phyloP scores from a whole-genome alignment of 2,888 invertebrate species.

The Hydriomena furcata region DNA sequence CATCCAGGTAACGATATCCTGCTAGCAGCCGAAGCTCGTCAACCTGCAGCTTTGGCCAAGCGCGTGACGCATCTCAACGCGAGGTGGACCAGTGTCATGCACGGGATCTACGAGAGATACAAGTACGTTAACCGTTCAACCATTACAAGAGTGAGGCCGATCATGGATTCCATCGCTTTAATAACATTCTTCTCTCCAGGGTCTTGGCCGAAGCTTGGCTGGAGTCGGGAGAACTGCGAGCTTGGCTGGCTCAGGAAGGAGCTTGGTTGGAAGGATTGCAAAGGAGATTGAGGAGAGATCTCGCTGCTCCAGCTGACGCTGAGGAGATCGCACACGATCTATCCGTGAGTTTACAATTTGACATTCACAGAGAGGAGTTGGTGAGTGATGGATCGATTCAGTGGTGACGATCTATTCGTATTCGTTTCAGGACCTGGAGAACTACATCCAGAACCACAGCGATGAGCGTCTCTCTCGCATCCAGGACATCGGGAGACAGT shows the following conservation, averaged over 20 bases:
- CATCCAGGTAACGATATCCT: slow-evolving; percentile 86
- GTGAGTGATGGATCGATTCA: too few species aligned
- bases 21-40: slow-evolving; percentile 75
- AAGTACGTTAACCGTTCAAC: slow-evolving; percentile 66
- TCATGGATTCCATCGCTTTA: too few species aligned
- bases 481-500: slow-evolving; percentile 88
- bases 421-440: slow-evolving; percentile 91
- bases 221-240: slow-evolving; percentile 90
- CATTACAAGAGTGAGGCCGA: too few species aligned
- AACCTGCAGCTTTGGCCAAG: slow-evolving; percentile 85
- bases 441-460: slow-evolving; percentile 89
- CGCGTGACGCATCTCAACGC: slow-evolving; percentile 88
- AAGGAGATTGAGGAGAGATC: slow-evolving; percentile 88
- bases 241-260: slow-evolving; percentile 88
- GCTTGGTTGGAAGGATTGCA: slow-evolving; percentile 92
- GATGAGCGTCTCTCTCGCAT: slow-evolving; percentile 88
- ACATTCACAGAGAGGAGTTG: too few species aligned
- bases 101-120: slow-evolving; percentile 87
- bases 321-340: slow-evolving; percentile 96
- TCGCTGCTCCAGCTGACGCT: slow-evolving; percentile 91
- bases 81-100: slow-evolving; percentile 88
- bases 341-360: slow-evolving; percentile 82
- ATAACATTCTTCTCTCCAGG: too few species aligned
- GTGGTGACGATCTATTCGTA: too few species aligned
- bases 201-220: slow-evolving; percentile 89